A percentile compares a stretch with the other conserved stretches of the same genome.
Conservation (phyloP, 2,888 invertebrate genomes). For the Cinara cedri region DNA sequence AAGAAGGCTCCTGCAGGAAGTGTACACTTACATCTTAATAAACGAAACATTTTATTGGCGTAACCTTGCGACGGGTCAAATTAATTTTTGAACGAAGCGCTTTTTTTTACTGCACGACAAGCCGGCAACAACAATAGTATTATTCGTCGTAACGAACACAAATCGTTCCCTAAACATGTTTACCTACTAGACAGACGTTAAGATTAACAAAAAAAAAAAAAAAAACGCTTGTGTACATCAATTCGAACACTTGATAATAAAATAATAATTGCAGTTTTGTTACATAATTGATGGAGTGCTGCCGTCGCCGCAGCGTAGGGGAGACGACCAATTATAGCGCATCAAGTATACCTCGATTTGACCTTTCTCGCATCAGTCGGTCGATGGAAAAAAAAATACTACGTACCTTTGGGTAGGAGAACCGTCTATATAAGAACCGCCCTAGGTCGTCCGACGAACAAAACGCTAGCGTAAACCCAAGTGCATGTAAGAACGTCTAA, state of each 20-base stretch:
- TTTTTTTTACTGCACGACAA: too few species aligned
- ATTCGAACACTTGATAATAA: not conserved
- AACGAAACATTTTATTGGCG: constrained; percentile 7
- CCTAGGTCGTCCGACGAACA: not conserved
- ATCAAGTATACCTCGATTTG: constrained; percentile 10
- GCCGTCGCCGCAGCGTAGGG: not conserved
- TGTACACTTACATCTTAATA: not conserved
- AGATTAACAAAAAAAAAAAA: not conserved
- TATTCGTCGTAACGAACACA: constrained; percentile 23
- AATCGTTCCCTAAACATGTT: constrained; percentile 25
- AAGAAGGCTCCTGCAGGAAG: not conserved
- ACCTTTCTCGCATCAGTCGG: constrained; percentile 37
- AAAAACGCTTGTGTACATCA: too few species aligned
- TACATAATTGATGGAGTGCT: constrained; percentile 14
- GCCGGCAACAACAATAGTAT: too few species aligned
- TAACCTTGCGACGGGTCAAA: constrained; percentile 27
- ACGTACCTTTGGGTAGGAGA: constrained; percentile 15
- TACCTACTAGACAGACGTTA: not conserved
- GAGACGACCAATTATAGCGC: constrained; percentile 29
- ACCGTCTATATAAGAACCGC: constrained; percentile 19
- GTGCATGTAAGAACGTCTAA: not conserved
- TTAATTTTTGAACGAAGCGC: constrained; percentile 15
- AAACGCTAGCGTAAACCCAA: not conserved
- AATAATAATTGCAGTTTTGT: constrained; percentile 17
- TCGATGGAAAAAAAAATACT: not conserved